Evolutionary conservation across 2,797 vertebrate genomes (phyloP), one percentile per base, ranked within the genome.

Genomic region (Neomorphus geoffroyi): DNA sequence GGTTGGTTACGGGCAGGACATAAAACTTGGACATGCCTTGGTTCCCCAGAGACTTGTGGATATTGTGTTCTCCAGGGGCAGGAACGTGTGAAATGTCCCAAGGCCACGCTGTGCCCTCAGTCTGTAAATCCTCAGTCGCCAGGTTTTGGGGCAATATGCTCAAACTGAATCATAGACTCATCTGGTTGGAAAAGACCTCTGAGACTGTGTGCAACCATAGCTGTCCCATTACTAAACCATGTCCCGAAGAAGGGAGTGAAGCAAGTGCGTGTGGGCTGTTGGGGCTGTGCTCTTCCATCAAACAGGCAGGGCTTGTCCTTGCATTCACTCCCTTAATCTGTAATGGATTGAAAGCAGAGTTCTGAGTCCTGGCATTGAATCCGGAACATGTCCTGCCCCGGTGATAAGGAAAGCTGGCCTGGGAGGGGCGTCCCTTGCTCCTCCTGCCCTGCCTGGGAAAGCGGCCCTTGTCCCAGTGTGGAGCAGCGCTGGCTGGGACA

Each of bases 81-180:
- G 41, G 62, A 27, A 33, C 3, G 6, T 23, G 14, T 11, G 22
- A 74, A 82, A 43, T 37, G 66, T 70, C 19, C 23, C 5, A 33
- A 60, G 46, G n/a, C 30, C 80, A 39, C 17, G 17, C 16, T 22
- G 0, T 2, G 6, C 48, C 13, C 33, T 13, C 48, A 28, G 0
- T 72, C 45, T 70, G 53, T 66, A 64, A 84, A 37, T 61, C 30
- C 32, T 50, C 18, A 15, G 19, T 32, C 32, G 10, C 28, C 35
- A n/a, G 18, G 65, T 33, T 41, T 27, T 35, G 16, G 6, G 28
- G 33, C 0, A 4, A 7, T 0, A 3, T 37, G 33, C 8, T 30
- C 27, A 48, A n/a, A 10, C 4, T 61, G 69, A n/a, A n/a, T n/a
- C n/a, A n/a, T n/a, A n/a, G n/a, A n/a, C n/a, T n/a, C n/a, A n/a